Evolutionary conservation across 2,113 vertebrate species (phyloP).

Genomic region (Junco hyemalis): DNA sequence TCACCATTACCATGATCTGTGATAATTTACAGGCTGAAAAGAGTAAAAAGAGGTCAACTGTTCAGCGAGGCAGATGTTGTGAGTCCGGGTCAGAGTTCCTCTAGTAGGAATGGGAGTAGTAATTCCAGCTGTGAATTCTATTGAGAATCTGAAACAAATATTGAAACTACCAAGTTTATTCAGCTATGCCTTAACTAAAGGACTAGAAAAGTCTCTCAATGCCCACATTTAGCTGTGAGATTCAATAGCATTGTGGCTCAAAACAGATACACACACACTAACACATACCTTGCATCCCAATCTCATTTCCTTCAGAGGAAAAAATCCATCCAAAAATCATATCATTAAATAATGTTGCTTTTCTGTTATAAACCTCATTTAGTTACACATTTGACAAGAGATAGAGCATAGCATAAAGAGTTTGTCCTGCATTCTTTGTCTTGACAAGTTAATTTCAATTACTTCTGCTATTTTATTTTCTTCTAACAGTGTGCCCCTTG

Average conservation of each 20-base stretch:
- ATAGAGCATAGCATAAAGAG: neutral
- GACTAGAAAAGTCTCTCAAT: neutral
- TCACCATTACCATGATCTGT: neutral
- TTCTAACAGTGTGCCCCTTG: neutral
- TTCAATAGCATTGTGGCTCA: neutral
- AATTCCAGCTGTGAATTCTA: neutral
- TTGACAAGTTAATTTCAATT: neutral
- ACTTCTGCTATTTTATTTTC: neutral
- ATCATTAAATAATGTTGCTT: neutral
- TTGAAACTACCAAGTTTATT: neutral
- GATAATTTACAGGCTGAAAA: neutral
- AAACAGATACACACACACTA: accelerated
- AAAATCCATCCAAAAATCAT: neutral
- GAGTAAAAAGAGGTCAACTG: neutral
- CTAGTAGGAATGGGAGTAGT: neutral
- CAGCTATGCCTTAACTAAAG: neutral
- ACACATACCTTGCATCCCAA: neutral
- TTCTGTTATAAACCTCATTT: neutral
- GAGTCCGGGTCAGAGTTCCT: neutral
- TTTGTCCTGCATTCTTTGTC: neutral
- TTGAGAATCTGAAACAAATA: neutral
- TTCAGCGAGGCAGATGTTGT: neutral
- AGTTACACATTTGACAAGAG: neutral
- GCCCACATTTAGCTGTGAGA: neutral
- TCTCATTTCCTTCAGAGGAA: neutral